These are phyloP conservation scores for Limonius californicus DNA, from an alignment of 1,140 invertebrate genomes.

Conservation along the genomic window DNA sequence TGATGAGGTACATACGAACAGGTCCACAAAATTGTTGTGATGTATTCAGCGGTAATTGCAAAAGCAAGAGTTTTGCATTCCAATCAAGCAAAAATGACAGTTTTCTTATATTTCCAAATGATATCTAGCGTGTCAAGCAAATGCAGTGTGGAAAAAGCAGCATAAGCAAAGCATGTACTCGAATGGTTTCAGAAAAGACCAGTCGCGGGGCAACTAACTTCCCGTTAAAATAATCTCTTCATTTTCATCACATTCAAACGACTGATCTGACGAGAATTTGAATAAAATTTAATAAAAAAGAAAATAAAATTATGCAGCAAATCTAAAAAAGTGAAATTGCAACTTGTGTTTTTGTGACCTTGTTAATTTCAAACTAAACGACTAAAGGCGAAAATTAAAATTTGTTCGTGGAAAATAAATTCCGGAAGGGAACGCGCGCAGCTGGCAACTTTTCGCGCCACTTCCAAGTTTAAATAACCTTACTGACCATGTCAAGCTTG, in stretches of 20 bases:
- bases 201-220: conserved; percentile 59
- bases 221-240: conserved; percentile 38
- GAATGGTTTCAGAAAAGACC: conserved; percentile 63
- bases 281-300: conserved; percentile 26
- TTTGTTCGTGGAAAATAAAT: conserved; percentile 8
- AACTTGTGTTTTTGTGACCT: conserved; percentile 46
- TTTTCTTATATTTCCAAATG: background rate
- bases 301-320: conserved; percentile 45
- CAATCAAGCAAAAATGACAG: conserved; percentile 12
- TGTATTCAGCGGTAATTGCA: background rate
- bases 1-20: no score
- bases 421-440: background rate
- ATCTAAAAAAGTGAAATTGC: conserved; percentile 46
- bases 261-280: conserved; percentile 38
- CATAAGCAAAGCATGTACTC: conserved; percentile 42
- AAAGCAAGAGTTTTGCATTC: background rate
- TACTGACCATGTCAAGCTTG: background rate
- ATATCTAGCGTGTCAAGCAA: conserved; percentile 30
- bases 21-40: background rate
- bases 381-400: conserved; percentile 41
- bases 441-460: background rate
- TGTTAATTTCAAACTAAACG: conserved; percentile 36
- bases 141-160: conserved; percentile 40
- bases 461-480: background rate
- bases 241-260: conserved; percentile 26